Evolutionary conservation across 30 jellyfish, hydroid and myxozoan genomes (phyloP), one percentile per base, ranked within the genome.

Genomic region (Hydra vulgaris): DNA sequence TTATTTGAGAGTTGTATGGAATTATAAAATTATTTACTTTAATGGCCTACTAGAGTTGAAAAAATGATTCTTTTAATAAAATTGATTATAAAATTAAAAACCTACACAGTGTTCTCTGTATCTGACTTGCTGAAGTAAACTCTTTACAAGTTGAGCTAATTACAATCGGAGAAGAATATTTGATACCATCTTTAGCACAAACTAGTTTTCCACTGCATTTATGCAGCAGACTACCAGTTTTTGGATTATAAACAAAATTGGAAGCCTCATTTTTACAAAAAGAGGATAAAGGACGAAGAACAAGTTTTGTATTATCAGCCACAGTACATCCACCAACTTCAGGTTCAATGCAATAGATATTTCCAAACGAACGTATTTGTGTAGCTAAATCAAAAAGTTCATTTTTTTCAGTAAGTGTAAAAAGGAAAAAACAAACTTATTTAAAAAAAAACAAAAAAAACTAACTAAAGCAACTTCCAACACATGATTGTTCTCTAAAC

Each of bases 181-280:
- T 40, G 12, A 3, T 12, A 5, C 61, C 61, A 40, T 12, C 12
- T 40, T 40, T 40, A 3, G 61, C 5, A 40, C 99, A 94, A 20
- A 94, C 95, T 0, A 94, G 92, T 70, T 82, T 85, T 53, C 95
- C 92, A 78, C 96, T 87, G 85, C 99, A 94, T 17, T 88, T 78
- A 72, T 94, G 99, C 61, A 66, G 66, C 53, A 94, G 70, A 53
- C 83, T 54, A n/a, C 99, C 99, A 25, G 83, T 84, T 21, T 56
- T 85, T 22, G 87, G 53, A 68, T 94, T 87, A 71, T 83, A 85
- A 7, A 79, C 81, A 86, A 88, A 88, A 84, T 84, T 80, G 7
- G 99, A 93, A 55, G 83, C 96, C 18, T 89, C 83, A 0, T 25
- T 55, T 56, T 84, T 82, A 78, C 99, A 94, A 17, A 87, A 54